These are phyloP conservation scores for Hyla sarda DNA, from an alignment of 2,113 vertebrate genomes.

Conservation along the genomic window DNA sequence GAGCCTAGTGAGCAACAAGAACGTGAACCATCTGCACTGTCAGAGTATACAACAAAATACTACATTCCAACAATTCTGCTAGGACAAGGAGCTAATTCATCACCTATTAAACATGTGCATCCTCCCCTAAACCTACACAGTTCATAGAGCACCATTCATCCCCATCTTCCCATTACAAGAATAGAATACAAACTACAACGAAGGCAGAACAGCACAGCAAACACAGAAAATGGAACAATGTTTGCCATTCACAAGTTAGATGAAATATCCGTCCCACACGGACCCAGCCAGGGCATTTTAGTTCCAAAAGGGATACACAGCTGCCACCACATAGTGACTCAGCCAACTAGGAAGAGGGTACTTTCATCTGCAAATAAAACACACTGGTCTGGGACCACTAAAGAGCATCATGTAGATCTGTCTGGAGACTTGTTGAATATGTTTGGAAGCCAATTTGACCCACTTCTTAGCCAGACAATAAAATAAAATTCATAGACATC, in stretches of 20 bases:
- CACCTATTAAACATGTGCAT: too few relatives aligned
- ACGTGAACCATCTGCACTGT: neutral
- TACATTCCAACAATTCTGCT: neutral
- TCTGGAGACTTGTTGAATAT: too few relatives aligned
- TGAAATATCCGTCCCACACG: too few relatives aligned
- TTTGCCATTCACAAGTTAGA: too few relatives aligned
- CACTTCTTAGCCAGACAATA: too few relatives aligned
- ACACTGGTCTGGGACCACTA: too few relatives aligned
- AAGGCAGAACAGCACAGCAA: neutral
- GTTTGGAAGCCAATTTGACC: too few relatives aligned
- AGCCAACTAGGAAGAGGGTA: neutral
- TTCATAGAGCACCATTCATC: neutral
- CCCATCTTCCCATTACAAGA: neutral
- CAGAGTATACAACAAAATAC: neutral
- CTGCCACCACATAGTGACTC: neutral
- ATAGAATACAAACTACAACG: neutral
- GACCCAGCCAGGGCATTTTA: too few relatives aligned
- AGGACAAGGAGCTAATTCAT: neutral
- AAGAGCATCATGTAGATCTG: too few relatives aligned
- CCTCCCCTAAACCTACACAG: too few relatives aligned
- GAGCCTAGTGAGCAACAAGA: neutral
- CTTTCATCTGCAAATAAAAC: neutral
- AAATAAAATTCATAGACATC: too few relatives aligned
- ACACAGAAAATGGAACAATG: too few relatives aligned
- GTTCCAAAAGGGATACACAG: neutral